phyloP scores from a whole-genome alignment of 2,797 vertebrate genomes.

The Mus spretus region DNA sequence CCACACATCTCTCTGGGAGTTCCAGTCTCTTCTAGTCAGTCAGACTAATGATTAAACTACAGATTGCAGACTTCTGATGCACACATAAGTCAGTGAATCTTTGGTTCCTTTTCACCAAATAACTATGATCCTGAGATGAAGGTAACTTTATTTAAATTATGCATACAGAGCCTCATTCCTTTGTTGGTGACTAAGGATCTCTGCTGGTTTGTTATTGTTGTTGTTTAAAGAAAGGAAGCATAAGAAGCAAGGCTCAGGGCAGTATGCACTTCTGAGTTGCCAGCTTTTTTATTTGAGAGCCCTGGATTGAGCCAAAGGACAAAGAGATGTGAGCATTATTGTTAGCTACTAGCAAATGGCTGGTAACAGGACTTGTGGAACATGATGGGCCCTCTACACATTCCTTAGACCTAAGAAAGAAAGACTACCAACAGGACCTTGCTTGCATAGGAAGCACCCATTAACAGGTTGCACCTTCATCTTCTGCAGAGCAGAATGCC shows the following conservation, averaged over 20 bases:
- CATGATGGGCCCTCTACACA: conserved; percentile 96
- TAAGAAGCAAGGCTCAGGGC: conserved; percentile 85
- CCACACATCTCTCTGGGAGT: conserved; percentile 49
- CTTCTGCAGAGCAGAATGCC: conserved; percentile 83
- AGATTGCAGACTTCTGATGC: conserved; percentile 32
- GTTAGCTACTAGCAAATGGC: conserved; percentile 90
- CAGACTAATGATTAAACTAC: neutral
- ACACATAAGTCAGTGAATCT: conserved; percentile 2
- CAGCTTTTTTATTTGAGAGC: conserved; percentile 86
- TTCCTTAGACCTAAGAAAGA: conserved; percentile 95
- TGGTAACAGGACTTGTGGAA: conserved; percentile 93
- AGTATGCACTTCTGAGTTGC: conserved; percentile 86
- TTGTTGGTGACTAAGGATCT: conserved; percentile 33
- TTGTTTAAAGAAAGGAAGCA: conserved; percentile 68
- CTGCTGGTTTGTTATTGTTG: neutral
- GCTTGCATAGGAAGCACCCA: conserved; percentile 82
- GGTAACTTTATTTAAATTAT: conserved; percentile 49
- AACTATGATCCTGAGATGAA: neutral
- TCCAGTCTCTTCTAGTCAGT: conserved; percentile 50
- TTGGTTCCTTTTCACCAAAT: conserved; percentile 27
- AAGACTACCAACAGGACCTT: conserved; percentile 86
- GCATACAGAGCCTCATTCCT: conserved; percentile 4
- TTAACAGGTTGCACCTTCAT: conserved; percentile 87
- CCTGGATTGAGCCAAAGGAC: conserved; percentile 87
- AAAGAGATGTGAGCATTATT: conserved; percentile 88